Evolutionary conservation across 2,113 vertebrate species (phyloP).

Genomic region (Myrmecobius fasciatus): DNA sequence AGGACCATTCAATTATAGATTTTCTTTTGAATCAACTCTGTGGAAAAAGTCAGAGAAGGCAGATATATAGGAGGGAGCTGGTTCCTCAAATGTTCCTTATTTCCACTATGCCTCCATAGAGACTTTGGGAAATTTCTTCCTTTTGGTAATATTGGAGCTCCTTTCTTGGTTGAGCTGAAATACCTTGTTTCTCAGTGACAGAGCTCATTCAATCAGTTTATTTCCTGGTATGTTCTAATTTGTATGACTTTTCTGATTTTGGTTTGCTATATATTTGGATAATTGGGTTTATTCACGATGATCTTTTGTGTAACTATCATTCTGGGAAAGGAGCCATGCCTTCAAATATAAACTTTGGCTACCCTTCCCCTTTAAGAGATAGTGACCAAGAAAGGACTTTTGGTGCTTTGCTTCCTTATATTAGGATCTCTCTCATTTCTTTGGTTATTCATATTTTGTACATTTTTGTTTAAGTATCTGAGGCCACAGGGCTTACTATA

Average conservation of each 20-base stretch:
- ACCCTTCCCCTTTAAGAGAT: neutral
- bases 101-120: neutral
- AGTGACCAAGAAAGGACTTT: neutral
- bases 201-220: neutral
- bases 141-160: neutral
- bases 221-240: neutral
- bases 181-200: neutral
- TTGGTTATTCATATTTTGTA: neutral
- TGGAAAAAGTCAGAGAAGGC: neutral
- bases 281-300: neutral
- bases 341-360: neutral
- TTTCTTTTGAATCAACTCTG: neutral
- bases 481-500: neutral
- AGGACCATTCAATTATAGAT: neutral
- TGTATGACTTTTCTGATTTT: neutral
- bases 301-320: neutral
- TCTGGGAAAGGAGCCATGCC: neutral
- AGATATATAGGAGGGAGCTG: neutral
- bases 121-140: neutral
- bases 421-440: neutral
- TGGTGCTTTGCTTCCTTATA: neutral
- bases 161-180: neutral
- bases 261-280: neutral
- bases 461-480: neutral
- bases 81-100: neutral